Evolutionary conservation across 92 coral and sea anemone genomes (phyloP), one percentile per base, ranked within the genome.

Genomic region (Epizoanthus rinbou): DNA sequence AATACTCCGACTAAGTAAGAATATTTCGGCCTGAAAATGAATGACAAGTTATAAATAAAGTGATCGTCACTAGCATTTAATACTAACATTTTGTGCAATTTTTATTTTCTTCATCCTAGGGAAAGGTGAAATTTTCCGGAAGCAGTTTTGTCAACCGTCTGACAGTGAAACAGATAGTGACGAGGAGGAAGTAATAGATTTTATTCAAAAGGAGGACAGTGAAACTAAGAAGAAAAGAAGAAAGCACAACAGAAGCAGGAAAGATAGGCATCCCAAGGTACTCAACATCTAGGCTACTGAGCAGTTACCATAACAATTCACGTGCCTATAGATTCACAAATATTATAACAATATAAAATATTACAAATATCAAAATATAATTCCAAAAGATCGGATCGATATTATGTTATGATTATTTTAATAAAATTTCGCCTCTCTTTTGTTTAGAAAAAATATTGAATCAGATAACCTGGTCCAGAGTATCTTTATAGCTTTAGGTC

Each of bases 51-150:
- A 4, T 73, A 8, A 33, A 15, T 41, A 21, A 19, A 57, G 10
- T 45, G 16, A 2, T 23, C 28, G 78, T 50, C 24, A n/a, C 17
- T 47, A 22, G 7, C 25, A 73, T 50, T 73, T 15, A 28, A 28
- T 28, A 28, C 31, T 28, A 28, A 28, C 31, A 28, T 28, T 28
- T 28, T 28, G 31, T 28, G 31, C 15, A 17, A 11, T 16, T n/a
- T 28, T 1, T 13, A 9, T 19, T 9, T 18, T 65, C 45, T 24
- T 25, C 15, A 47, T 47, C 47, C n/a, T 66, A 66, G 85, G 76
- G 23, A 81, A 81, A 69, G 85, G 85, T 81, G 66, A 81, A 68
- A 43, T 81, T 39, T 81, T 81, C 67, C 57, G 85, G 33, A 81
- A 81, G 76, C 73, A 66, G 35, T 52, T 81, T 66, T 81, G 76